These are phyloP conservation scores for Nycticebus coucang DNA, from an alignment of 2,113 vertebrate genomes.

Conservation along the genomic window DNA sequence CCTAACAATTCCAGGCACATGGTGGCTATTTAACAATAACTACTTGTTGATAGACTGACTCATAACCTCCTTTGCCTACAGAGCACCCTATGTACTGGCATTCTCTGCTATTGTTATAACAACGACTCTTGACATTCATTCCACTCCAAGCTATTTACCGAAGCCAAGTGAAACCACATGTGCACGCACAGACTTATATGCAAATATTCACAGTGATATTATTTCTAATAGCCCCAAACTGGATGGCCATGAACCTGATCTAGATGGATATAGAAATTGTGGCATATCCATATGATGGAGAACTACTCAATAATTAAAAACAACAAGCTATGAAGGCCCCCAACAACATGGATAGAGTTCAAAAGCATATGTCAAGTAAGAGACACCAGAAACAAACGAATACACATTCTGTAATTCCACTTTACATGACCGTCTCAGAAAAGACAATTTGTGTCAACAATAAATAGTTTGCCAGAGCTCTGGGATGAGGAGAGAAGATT, in stretches of 20 bases:
- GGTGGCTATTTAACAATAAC: neutral
- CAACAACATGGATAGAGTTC: neutral
- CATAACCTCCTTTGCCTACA: neutral
- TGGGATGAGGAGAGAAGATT: rapidly evolving
- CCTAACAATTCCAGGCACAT: neutral
- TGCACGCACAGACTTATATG: neutral
- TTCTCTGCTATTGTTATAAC: neutral
- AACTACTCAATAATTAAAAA: neutral
- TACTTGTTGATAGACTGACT: neutral
- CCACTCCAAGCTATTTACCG: neutral
- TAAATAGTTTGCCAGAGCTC: neutral
- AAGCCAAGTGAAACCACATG: neutral
- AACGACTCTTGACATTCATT: neutral
- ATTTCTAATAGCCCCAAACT: neutral
- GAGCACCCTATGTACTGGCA: neutral
- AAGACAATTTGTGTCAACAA: neutral
- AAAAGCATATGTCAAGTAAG: neutral
- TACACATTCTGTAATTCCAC: rapidly evolving
- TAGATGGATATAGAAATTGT: neutral
- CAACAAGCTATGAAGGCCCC: neutral
- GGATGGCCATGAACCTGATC: neutral
- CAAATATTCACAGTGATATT: neutral
- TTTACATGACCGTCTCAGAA: neutral
- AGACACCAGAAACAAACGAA: neutral
- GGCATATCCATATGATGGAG: no score